Evolutionary conservation across 2,888 invertebrate genomes (phyloP), one percentile per base, ranked within the genome.

Genomic region (Sesamia inferens): DNA sequence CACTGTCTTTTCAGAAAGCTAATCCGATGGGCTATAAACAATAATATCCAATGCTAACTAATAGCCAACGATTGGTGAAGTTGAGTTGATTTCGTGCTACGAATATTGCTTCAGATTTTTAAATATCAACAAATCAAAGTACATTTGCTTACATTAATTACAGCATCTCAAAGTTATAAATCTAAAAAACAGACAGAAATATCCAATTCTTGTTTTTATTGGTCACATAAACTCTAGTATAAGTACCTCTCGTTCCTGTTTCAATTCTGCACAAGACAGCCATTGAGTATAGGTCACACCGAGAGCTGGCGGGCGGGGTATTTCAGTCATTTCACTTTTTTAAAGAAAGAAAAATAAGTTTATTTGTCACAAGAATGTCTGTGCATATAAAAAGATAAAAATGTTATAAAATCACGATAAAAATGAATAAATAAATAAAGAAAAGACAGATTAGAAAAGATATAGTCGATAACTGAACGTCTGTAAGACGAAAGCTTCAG

Each of bases 231-330:
- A 51, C 11, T 31, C 3, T 22, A 16, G 4, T 39, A 59, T 3
- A 31, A 31, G 31, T 31, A 2, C 31, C 7, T 11, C 8, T 2
- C 0, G 19, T 44, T 70, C 55, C 6, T n/a, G 70, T 70, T 71
- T 71, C 44, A 70, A 39, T 57, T 47, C 71, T 71, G 71, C 14
- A 5, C 22, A 5, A 70, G 70, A 71, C 70, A 55, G 71, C 19
- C 6, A n/a, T 16, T 19, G 10, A 51, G n/a, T 10, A 4, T 3
- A n/a, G 51, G 51, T 4, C n/a, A 51, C 51, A n/a, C 51, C n/a
- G 51, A 4, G 19, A 19, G 51, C 51, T 51, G 10, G 10, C 7
- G 48, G 0, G 19, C 48, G 7, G 7, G 7, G 10, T 19, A 19
- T 31, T 31, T 31, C 31, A 31, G 31, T 31, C 19, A 10, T 10